These are phyloP conservation scores for Contarinia nasturtii DNA, from an alignment of 1,140 invertebrate genomes.

Conservation along the genomic window DNA sequence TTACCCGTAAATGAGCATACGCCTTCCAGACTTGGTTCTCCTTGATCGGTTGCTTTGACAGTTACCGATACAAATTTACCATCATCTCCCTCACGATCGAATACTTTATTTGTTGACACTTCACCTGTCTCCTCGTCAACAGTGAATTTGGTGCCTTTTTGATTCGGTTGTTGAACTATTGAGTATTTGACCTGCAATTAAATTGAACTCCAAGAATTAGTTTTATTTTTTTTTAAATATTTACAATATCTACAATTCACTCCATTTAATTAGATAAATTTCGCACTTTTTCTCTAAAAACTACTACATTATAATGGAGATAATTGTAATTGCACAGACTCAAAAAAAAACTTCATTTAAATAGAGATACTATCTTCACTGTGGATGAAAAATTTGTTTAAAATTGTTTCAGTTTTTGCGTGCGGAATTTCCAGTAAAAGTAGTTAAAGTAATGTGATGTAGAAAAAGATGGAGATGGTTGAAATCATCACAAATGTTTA, in stretches of 20 bases:
- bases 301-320: no score
- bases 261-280: no score
- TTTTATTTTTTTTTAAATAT: no score
- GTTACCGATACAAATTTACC: slow-evolving; percentile 91
- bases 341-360: no score
- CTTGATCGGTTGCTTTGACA: slow-evolving; percentile 89
- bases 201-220: background rate
- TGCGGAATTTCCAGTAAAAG: no score
- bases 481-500: background rate
- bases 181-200: slow-evolving; percentile 58
- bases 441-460: no score
- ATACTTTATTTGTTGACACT: slow-evolving; percentile 87
- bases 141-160: slow-evolving; percentile 88
- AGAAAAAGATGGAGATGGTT: background rate
- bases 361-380: background rate
- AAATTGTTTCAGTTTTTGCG: no score
- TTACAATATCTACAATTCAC: no score
- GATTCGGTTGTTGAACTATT: slow-evolving; percentile 89
- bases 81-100: slow-evolving; percentile 86
- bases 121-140: slow-evolving; percentile 89
- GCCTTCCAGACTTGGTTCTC: slow-evolving; percentile 83
- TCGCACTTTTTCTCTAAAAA: no score
- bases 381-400: background rate
- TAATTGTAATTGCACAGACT: no score
- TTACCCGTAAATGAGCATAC: slow-evolving; percentile 73